Percentiles rank a stretch among this genome's conserved stretches.
These are phyloP conservation scores for Mimas tiliae DNA, from an alignment of 2,888 invertebrate species.

Conservation along the genomic window DNA sequence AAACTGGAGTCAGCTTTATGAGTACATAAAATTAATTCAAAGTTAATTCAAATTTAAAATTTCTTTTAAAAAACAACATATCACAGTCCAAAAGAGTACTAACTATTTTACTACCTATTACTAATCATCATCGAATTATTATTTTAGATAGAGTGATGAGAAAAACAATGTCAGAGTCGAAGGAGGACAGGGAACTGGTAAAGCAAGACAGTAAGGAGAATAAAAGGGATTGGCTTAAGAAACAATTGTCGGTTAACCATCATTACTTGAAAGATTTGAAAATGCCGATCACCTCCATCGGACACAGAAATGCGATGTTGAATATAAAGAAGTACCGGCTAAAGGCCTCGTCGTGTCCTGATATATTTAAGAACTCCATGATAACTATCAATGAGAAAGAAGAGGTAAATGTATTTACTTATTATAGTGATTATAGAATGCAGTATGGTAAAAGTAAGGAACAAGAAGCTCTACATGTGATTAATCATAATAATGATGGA, in stretches of 20 bases:
- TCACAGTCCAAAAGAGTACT: no score
- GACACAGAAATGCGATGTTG: conserved; percentile 93
- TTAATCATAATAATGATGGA: no score
- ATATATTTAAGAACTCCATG: conserved; percentile 96
- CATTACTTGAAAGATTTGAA: conserved; percentile 89
- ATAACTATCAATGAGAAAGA: conserved; percentile 91
- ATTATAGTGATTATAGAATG: no score
- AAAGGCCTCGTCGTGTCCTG: conserved; percentile 95
- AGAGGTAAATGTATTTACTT: conserved; percentile 80
- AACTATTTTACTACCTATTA: background rate
- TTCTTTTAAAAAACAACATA: no score
- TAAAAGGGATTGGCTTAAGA: conserved; percentile 76
- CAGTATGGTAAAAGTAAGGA: no score
- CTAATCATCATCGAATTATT: background rate
- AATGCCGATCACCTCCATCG: conserved; percentile 91
- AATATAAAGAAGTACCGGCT: conserved; percentile 92
- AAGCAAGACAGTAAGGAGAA: conserved; percentile 76
- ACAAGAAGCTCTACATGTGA: no score
- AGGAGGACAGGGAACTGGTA: conserved; percentile 63
- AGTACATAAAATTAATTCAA: no score
- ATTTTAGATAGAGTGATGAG: conserved; percentile 43
- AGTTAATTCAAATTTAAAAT: no score
- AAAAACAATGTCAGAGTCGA: conserved; percentile 60
- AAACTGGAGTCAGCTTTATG: no score
- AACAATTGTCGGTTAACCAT: conserved; percentile 83